Conservation (phyloP, 2,113 vertebrate genomes). For the Hippocampus zosterae region DNA sequence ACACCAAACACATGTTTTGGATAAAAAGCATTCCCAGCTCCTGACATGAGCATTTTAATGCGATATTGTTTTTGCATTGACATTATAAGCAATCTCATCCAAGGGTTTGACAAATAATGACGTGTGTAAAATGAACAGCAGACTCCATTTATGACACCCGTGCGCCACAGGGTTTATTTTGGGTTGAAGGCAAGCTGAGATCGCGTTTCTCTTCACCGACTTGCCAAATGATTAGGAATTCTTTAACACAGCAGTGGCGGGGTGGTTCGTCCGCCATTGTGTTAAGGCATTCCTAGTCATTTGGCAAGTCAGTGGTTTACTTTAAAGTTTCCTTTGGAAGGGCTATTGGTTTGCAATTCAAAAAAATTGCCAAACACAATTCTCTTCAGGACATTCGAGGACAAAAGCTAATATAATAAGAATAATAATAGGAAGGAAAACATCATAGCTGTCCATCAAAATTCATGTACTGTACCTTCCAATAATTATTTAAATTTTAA, state of each 20-base stretch:
- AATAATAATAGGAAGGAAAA: not conserved
- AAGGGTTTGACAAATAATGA: not conserved
- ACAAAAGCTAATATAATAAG: not conserved
- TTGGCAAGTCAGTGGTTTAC: no score
- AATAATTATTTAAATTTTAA: no score
- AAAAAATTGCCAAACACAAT: not conserved
- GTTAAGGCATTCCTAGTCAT: no score
- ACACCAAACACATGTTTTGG: not conserved
- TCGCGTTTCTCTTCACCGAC: not conserved
- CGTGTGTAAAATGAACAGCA: conserved; percentile 2
- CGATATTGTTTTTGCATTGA: not conserved
- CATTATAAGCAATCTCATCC: not conserved
- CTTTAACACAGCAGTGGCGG: not conserved
- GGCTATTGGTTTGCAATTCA: no score
- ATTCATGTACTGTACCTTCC: no score
- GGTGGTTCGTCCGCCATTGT: no score
- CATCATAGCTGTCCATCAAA: not conserved
- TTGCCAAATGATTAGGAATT: not conserved
- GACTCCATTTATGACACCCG: conserved; percentile 39
- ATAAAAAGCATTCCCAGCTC: not conserved
- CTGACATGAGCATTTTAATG: not conserved
- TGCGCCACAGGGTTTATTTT: not conserved
- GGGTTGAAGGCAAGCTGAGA: not conserved
- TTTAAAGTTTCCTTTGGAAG: no score
- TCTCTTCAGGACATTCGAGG: not conserved